These are phyloP conservation scores for Psittacus erithacus DNA, from an alignment of 2,113 vertebrate species.

Conservation along the genomic window DNA sequence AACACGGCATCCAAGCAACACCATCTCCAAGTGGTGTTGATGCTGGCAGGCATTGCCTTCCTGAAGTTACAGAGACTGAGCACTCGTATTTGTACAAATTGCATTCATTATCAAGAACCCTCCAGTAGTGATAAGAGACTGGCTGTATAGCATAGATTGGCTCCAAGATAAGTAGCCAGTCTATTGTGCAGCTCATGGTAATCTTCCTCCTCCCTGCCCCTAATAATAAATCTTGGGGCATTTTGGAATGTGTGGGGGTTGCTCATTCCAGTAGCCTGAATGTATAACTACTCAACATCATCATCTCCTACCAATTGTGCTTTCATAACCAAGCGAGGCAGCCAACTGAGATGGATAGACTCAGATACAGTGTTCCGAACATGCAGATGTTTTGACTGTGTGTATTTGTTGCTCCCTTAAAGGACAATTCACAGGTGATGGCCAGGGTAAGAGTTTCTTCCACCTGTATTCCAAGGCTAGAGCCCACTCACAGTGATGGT, in stretches of 20 bases:
- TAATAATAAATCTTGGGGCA: slow-evolving; percentile 61
- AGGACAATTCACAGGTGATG: not conserved
- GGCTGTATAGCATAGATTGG: slow-evolving; percentile 21
- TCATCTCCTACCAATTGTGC: not conserved
- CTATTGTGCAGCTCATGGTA: slow-evolving; percentile 31
- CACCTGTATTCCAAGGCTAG: not conserved
- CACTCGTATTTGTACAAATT: slow-evolving; percentile 44
- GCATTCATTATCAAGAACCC: slow-evolving; percentile 52
- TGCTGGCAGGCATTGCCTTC: slow-evolving; percentile 31
- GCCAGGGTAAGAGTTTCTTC: not conserved
- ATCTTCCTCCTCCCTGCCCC: slow-evolving; percentile 24
- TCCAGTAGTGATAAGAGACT: slow-evolving; percentile 60
- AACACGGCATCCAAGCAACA: slow-evolving; percentile 26
- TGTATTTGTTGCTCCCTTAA: not conserved
- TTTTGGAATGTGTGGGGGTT: slow-evolving; percentile 39
- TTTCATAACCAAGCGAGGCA: not conserved
- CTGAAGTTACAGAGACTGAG: slow-evolving; percentile 49
- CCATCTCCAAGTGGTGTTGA: slow-evolving; percentile 54
- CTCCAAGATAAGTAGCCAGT: slow-evolving; percentile 58
- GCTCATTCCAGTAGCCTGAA: slow-evolving; percentile 25
- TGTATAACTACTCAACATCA: not conserved
- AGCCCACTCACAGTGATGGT: not conserved
- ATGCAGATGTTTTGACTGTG: not conserved
- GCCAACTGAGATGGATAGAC: not conserved
- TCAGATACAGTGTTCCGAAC: not conserved